Percentiles rank a stretch among this genome's conserved stretches.
Evolutionary conservation across 2,888 invertebrate species (phyloP).

Genomic region (Melolontha melolontha): DNA sequence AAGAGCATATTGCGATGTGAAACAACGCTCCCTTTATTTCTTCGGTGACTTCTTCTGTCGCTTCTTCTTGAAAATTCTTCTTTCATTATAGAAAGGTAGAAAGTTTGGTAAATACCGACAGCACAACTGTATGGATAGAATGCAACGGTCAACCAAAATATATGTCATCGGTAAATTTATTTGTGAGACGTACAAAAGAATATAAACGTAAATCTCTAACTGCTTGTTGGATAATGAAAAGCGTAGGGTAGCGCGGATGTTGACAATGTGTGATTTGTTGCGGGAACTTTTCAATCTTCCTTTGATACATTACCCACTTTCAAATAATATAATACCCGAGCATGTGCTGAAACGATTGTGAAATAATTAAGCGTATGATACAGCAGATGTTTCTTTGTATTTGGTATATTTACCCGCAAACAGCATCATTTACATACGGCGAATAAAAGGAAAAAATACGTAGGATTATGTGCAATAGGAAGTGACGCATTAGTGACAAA

Average conservation of each 20-base stretch:
- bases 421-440: slow-evolving; percentile 32
- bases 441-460: slow-evolving; percentile 18
- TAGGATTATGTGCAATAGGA: slow-evolving; percentile 24
- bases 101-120: slow-evolving; percentile 5
- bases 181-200: slow-evolving; percentile 22
- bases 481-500: slow-evolving; percentile 9
- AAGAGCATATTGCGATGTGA: slow-evolving; percentile 31
- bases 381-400: slow-evolving; percentile 37
- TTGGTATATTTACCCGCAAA: slow-evolving; percentile 23
- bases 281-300: slow-evolving; percentile 34
- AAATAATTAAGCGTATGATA: slow-evolving; percentile 37
- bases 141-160: slow-evolving; percentile 25
- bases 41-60: slow-evolving; percentile 10
- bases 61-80: slow-evolving; percentile 6
- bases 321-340: slow-evolving; percentile 18
- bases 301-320: slow-evolving; percentile 30
- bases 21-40: neutral
- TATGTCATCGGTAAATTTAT: slow-evolving; percentile 33
- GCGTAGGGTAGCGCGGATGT: slow-evolving; percentile 32
- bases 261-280: slow-evolving; percentile 40
- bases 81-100: slow-evolving; percentile 6
- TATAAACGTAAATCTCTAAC: slow-evolving; percentile 35
- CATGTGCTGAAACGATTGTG: slow-evolving; percentile 40
- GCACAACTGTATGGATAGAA: neutral
- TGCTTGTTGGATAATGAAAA: slow-evolving; percentile 28